Evolutionary conservation across 1,140 invertebrate species (phyloP).

Genomic region (Elysia chlorotica): DNA sequence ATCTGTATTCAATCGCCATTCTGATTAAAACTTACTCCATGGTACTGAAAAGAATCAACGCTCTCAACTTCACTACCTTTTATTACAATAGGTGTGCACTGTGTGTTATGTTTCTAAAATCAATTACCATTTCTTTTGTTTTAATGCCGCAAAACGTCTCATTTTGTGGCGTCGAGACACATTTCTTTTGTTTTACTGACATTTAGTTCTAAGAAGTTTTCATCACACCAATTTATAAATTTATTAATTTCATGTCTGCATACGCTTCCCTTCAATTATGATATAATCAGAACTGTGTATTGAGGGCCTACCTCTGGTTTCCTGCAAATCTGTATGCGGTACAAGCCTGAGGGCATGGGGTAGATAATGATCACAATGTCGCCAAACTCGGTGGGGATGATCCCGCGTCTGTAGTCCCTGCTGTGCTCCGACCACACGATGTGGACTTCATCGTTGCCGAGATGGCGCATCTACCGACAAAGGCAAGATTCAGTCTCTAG

Average conservation of each 20-base stretch:
- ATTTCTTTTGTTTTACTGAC: no score
- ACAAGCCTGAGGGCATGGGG: constrained; percentile 78
- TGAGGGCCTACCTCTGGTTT: constrained; percentile 83
- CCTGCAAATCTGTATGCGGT: constrained; percentile 80
- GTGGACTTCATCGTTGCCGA: constrained; percentile 99
- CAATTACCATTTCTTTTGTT: no score
- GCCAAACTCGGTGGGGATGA: constrained; percentile 98
- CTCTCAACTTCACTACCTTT: no score
- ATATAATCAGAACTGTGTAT: neutral
- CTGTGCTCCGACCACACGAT: constrained; percentile 99
- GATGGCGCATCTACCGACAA: constrained; percentile 90
- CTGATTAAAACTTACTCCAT: no score
- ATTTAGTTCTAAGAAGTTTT: no score
- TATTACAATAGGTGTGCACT: no score
- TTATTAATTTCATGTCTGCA: neutral
- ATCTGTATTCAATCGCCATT: no score
- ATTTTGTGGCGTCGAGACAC: no score
- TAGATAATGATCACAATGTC: constrained; percentile 98
- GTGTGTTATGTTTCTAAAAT: no score
- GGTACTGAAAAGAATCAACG: no score
- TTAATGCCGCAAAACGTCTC: no score
- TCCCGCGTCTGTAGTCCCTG: constrained; percentile 92
- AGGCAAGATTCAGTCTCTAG: no score
- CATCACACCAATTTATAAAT: neutral
- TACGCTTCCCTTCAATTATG: neutral